phyloP scores from a whole-genome alignment of 2,888 invertebrate species.

The Stenchaetothrips biformis region DNA sequence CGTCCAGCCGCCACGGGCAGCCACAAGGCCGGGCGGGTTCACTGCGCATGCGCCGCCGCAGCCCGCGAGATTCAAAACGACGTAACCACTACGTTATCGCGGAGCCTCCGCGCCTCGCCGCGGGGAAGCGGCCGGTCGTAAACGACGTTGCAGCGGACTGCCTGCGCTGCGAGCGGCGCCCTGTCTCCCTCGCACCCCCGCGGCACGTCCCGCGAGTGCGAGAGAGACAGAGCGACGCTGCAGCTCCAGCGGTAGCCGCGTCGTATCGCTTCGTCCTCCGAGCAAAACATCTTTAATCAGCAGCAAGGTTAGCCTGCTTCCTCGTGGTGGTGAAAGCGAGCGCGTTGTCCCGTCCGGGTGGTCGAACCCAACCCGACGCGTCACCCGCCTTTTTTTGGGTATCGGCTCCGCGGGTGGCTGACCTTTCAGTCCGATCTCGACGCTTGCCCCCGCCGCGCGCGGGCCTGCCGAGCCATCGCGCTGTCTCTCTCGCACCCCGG shows the following conservation, averaged over 20 bases:
- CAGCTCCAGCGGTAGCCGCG: background rate
- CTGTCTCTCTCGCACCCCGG: no score
- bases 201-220: no score
- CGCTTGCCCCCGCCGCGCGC: no score
- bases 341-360: no score
- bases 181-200: no score
- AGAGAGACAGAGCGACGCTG: background rate
- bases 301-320: background rate
- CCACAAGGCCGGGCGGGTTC: constrained; percentile 5
- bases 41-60: background rate
- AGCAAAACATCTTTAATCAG: constrained; percentile 21
- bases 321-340: no score
- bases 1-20: background rate
- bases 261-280: constrained; percentile 14
- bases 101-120: background rate
- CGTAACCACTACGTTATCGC: background rate
- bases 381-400: no score
- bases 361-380: no score
- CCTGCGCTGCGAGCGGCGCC: background rate
- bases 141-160: background rate
- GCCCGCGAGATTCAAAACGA: constrained; percentile 1
- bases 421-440: no score
- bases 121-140: background rate
- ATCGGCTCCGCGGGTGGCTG: no score
- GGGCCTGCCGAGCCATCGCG: no score